Conservation (phyloP, 2,888 invertebrate species). For the Diplazon laetatorius region DNA sequence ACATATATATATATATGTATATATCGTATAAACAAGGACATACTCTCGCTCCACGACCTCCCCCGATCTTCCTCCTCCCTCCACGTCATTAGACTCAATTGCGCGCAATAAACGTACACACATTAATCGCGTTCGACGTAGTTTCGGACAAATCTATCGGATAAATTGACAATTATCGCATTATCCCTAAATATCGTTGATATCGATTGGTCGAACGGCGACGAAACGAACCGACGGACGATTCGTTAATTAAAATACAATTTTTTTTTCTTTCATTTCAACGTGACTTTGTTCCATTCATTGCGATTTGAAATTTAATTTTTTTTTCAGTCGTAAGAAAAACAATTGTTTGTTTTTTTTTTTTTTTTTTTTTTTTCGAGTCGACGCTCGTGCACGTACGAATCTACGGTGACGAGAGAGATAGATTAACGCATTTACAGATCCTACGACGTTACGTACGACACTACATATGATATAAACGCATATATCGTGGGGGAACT, state of each 20-base stretch:
- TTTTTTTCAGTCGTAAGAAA: no score
- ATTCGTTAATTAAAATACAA: conserved; percentile 37
- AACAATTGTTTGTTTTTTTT: conserved; percentile 2
- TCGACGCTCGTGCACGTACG: conserved; percentile 63
- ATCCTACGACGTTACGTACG: conserved; percentile 50
- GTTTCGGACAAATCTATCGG: conserved; percentile 49
- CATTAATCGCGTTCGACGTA: conserved; percentile 42
- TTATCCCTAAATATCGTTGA: conserved; percentile 45
- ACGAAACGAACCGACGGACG: conserved; percentile 19
- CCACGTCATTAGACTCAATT: conserved; percentile 53
- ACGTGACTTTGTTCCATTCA: no score
- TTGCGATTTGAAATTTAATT: conserved; percentile 9
- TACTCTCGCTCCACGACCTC: conserved; percentile 51
- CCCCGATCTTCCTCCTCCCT: no score
- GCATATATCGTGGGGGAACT: conserved; percentile 47
- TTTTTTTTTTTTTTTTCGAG: conserved; percentile 30
- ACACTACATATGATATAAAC: conserved; percentile 59
- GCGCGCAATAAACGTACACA: conserved; percentile 52
- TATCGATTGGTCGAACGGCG: conserved; percentile 31
- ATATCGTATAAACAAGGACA: conserved; percentile 26
- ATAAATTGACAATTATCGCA: conserved; percentile 56
- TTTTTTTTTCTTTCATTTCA: conserved; percentile 7
- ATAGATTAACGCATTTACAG: conserved; percentile 53
- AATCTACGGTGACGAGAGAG: conserved; percentile 60
- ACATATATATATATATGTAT: no score